Evolutionary conservation across 2,888 invertebrate species (phyloP).

Genomic region (Leptopterna dolabrata): DNA sequence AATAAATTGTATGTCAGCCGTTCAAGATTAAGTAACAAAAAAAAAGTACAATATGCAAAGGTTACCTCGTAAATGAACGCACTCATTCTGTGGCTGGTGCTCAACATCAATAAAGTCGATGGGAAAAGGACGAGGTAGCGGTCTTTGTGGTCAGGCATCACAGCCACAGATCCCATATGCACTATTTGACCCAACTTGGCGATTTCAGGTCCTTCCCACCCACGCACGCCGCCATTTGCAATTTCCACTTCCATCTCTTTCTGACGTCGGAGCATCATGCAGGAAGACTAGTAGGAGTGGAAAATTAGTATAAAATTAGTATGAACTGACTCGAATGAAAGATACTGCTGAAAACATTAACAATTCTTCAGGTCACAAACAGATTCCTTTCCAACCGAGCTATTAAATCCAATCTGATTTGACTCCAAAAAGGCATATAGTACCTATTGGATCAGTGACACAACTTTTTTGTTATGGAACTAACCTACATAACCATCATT

Average conservation of each 20-base stretch:
- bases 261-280: constrained; percentile 87
- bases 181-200: constrained; percentile 85
- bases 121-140: constrained; percentile 94
- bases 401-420: too few species aligned
- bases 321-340: constrained; percentile 56
- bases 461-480: too few species aligned
- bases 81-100: constrained; percentile 91
- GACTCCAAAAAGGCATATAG: too few species aligned
- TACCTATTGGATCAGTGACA: too few species aligned
- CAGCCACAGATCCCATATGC: constrained; percentile 91
- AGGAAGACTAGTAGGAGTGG: constrained; percentile 83
- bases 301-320: too few species aligned
- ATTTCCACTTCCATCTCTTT: constrained; percentile 97
- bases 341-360: background rate
- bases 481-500: too few species aligned
- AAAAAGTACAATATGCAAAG: background rate
- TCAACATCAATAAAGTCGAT: constrained; percentile 86
- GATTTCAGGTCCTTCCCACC: constrained; percentile 91
- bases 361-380: too few species aligned
- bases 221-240: constrained; percentile 90
- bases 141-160: constrained; percentile 86
- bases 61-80: constrained; percentile 93
- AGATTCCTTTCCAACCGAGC: too few species aligned
- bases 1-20: constrained; percentile 11
- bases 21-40: background rate